Base-by-base conservation (phyloP, 2,797 vertebrate species). In the Pangasius sanitwongsei region DNA sequence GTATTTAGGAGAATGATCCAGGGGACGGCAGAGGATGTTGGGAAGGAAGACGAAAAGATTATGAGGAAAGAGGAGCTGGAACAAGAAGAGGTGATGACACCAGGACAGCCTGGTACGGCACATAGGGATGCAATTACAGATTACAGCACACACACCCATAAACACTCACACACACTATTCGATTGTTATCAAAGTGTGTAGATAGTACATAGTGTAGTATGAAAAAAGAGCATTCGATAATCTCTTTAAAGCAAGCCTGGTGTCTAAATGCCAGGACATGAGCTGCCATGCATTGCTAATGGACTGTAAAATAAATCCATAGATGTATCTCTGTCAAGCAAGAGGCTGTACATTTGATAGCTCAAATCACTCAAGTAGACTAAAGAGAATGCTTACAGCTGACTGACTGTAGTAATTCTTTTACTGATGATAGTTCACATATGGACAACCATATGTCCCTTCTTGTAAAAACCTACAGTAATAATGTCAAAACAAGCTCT, bases 11-110 rank as follows among this genome's bases (percentile, higher is more conserved):
- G 44, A 69, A 53, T 25, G 65, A 85, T 69, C 75, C 78, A 84
- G 50, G 89, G 65, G 82, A 87, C 9, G 28, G 50, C 57, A 37
- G 77, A 88, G 57, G 57, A 72, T 65, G 78, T 67, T 88, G 86
- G 48, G 34, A 85, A 91, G 84, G 83, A 91, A 11, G 89, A 63
- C 15, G 44, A 85, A 87, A 74, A 70, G 37, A 70, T 89, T 78
- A 61, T 90, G 57, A 90, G 20, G 61, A 84, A 70, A 81, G 84
- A 83, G 23, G 50, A 77, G 72, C 12, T 87, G 85, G 82, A 85
- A 53, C 25, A 83, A 34, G 86, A 1, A 6, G 74, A 84, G 59
- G 20, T 70, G 44, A 70, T 37, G 74, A 87, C 57, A 53, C 53
- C 65, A 34, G 41, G 86, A 67, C 37, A 53, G 85, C 6, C 55